Conservation (phyloP, 2,113 vertebrate species). For the Cnemophilus loriae region DNA sequence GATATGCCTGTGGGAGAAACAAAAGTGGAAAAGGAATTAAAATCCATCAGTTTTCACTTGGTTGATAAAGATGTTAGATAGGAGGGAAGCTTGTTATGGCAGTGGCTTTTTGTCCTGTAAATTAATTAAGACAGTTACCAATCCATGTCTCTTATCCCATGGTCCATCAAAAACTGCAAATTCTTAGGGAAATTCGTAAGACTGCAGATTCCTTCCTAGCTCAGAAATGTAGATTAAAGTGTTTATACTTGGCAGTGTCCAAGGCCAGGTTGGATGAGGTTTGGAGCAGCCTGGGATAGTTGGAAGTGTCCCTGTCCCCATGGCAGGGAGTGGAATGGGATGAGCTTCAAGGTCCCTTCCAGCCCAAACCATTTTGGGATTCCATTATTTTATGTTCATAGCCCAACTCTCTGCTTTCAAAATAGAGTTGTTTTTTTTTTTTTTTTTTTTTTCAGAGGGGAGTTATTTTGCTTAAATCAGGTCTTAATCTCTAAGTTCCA, state of each 20-base stretch:
- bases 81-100: neutral
- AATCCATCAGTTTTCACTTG: fast-evolving
- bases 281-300: fast-evolving
- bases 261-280: fast-evolving
- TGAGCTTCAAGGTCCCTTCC: neutral
- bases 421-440: neutral
- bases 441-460: no score
- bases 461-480: neutral
- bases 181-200: neutral
- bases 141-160: neutral
- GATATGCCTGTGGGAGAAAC: constrained; percentile 69
- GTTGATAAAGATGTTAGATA: neutral
- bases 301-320: neutral
- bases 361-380: neutral
- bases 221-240: neutral
- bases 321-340: neutral
- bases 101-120: neutral
- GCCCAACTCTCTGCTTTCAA: neutral
- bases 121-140: neutral
- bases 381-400: neutral
- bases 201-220: neutral
- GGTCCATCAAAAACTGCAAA: neutral
- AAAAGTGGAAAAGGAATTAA: neutral
- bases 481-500: neutral
- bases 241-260: neutral